These are phyloP conservation scores for Platysternon megacephalum DNA, from an alignment of 2,113 vertebrate genomes.

Conservation along the genomic window DNA sequence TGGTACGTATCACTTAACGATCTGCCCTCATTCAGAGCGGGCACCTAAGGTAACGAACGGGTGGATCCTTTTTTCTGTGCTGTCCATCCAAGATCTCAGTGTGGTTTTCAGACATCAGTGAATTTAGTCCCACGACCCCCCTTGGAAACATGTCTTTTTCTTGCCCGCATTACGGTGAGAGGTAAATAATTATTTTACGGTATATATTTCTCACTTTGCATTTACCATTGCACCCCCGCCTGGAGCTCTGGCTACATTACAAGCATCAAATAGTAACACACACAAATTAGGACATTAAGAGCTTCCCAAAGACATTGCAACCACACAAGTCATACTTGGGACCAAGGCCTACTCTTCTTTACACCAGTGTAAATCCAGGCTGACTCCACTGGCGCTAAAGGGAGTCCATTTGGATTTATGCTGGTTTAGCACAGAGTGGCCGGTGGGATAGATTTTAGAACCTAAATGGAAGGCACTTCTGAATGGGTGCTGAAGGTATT, in stretches of 20 bases:
- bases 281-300: not conserved
- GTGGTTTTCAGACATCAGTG: not conserved
- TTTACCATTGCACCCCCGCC: not conserved
- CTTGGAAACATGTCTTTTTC: not conserved
- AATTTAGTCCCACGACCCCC: not conserved
- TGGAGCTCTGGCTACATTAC: not conserved
- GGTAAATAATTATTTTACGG: not conserved
- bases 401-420: not conserved
- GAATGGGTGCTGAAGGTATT: not conserved
- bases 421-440: not conserved
- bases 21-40: not conserved
- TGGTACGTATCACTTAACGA: not conserved
- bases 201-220: not conserved
- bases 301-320: not conserved
- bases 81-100: not conserved
- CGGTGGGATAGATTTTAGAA: not conserved
- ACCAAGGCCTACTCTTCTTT: not conserved
- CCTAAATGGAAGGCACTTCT: not conserved
- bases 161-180: not conserved
- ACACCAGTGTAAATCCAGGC: not conserved
- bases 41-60: not conserved
- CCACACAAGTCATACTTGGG: too few relatives aligned
- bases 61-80: not conserved
- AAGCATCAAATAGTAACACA: not conserved
- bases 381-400: not conserved